Conservation (phyloP, 2,888 invertebrate species). For the Calephelis perditalis region DNA sequence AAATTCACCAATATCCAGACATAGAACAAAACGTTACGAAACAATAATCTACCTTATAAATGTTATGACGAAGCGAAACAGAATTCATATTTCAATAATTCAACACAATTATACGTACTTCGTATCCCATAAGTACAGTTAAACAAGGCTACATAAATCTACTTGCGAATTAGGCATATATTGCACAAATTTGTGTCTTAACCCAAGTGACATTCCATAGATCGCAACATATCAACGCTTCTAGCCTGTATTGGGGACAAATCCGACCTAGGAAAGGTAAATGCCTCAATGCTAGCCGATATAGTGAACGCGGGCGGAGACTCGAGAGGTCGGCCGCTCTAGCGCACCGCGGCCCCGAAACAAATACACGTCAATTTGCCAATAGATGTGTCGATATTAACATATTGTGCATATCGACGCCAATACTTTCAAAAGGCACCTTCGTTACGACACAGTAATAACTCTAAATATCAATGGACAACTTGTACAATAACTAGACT, state of each 20-base stretch:
- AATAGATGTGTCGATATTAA: slow-evolving; percentile 34
- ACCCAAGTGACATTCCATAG: slow-evolving; percentile 58
- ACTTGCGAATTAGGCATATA: slow-evolving; percentile 45
- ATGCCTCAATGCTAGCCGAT: slow-evolving; percentile 66
- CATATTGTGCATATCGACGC: slow-evolving; percentile 4
- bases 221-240: slow-evolving; percentile 69
- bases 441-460: neutral
- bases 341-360: slow-evolving; percentile 61
- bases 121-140: slow-evolving; percentile 1
- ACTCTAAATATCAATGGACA: too few relatives aligned
- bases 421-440: slow-evolving; percentile 5
- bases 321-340: slow-evolving; percentile 68
- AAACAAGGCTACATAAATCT: slow-evolving; percentile 17
- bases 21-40: too few relatives aligned
- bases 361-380: slow-evolving; percentile 64
- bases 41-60: too few relatives aligned
- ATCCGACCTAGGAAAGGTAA: slow-evolving; percentile 73
- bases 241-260: slow-evolving; percentile 69
- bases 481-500: too few relatives aligned
- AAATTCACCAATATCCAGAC: too few relatives aligned
- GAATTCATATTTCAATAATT: too few relatives aligned
- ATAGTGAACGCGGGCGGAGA: slow-evolving; percentile 48
- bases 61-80: too few relatives aligned
- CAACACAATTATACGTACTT: neutral
- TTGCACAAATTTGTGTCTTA: slow-evolving; percentile 65